phyloP scores from a whole-genome alignment of 2,113 vertebrate genomes.

The Myanophis thanlyinensis region DNA sequence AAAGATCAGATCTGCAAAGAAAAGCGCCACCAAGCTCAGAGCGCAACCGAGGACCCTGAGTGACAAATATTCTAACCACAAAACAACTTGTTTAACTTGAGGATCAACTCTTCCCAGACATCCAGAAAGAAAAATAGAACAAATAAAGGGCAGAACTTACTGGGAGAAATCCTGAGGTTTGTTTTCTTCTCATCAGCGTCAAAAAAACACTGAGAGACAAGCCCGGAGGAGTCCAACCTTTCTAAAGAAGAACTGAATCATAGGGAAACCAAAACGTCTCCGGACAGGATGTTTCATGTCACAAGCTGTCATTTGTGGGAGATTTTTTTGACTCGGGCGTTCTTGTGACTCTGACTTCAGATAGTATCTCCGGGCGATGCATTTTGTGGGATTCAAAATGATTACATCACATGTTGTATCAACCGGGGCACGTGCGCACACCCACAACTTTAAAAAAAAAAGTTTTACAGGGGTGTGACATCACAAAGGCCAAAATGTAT shows the following conservation, averaged over 20 bases:
- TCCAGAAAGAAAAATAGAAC: not conserved
- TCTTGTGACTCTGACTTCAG: not conserved
- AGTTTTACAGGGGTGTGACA: not conserved
- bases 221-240: not conserved
- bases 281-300: slow-evolving; percentile 5
- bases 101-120: not conserved
- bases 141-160: not conserved
- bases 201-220: not conserved
- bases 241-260: slow-evolving; percentile 7
- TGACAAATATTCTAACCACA: not conserved
- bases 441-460: not conserved
- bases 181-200: not conserved
- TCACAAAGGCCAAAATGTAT: not conserved
- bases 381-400: slow-evolving; percentile 36
- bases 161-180: not conserved
- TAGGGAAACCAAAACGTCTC: not conserved
- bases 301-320: not conserved
- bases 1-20: not conserved
- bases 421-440: not conserved
- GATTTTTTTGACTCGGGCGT: not conserved
- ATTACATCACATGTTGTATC: slow-evolving; percentile 29
- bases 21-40: too few relatives aligned
- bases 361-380: not conserved
- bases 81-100: not conserved
- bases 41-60: too few relatives aligned